phyloP scores from a whole-genome alignment of 2,888 invertebrate species.

The Ptilodon capucinus region DNA sequence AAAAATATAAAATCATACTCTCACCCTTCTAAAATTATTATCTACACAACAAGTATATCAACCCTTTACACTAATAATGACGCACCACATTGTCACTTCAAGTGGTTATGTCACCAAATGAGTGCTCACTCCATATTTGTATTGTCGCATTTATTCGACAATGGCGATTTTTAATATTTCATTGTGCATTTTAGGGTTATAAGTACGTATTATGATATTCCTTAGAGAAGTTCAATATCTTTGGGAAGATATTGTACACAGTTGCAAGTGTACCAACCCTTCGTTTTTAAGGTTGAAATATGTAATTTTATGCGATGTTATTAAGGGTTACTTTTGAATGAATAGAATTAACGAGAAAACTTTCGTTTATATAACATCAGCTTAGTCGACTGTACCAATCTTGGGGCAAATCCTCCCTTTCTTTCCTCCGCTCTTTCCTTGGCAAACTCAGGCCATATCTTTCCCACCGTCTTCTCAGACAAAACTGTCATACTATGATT shows the following conservation, averaged over 20 bases:
- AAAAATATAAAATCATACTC: too few species aligned
- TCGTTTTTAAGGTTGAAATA: neutral
- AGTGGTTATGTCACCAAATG: constrained; percentile 59
- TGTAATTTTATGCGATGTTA: neutral
- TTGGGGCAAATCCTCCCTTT: too few species aligned
- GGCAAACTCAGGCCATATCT: too few species aligned
- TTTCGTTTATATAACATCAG: too few species aligned
- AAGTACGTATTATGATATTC: constrained; percentile 46
- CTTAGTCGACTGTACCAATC: too few species aligned
- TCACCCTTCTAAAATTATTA: neutral
- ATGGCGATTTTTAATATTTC: constrained; percentile 49
- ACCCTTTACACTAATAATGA: constrained; percentile 49
- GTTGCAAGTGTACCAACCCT: neutral
- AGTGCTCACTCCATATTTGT: constrained; percentile 49
- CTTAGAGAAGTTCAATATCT: constrained; percentile 18
- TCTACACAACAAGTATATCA: neutral
- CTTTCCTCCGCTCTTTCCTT: too few species aligned
- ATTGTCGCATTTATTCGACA: constrained; percentile 29
- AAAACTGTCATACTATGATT: too few species aligned
- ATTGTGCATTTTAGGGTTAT: constrained; percentile 48
- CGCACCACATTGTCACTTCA: constrained; percentile 57
- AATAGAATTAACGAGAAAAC: too few species aligned
- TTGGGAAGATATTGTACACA: neutral
- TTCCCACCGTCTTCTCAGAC: too few species aligned
- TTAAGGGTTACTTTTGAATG: neutral